Evolutionary conservation across 2,888 invertebrate genomes (phyloP), one percentile per base, ranked within the genome.

Genomic region (Antheraea yamamai): DNA sequence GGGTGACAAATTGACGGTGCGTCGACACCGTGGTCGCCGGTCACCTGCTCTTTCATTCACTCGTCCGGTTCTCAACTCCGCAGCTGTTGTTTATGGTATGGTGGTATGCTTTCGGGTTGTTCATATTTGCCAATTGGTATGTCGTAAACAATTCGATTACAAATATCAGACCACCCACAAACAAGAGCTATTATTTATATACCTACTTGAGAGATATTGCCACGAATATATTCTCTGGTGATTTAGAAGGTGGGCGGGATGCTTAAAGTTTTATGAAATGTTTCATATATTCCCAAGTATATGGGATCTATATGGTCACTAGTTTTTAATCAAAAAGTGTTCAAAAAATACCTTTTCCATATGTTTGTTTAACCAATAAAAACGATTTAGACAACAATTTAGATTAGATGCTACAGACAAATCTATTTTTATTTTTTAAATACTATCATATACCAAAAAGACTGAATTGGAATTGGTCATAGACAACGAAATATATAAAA

Each of bases 1-100:
- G 84, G 78, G 88, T 91, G 94, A 94, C 94, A 93, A 95, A 95
- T 95, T 94, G 93, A 90, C 90, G 89, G 87, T 86, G 84, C 88
- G 88, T 87, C 88, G 85, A 81, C 85, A 80, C 81, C 79, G 78
- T 70, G 73, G 80, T 79, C 84, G 23, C 68, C 68, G 73, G 30
- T 83, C 83, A 81, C 81, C 81, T 75, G 75, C 64, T 81, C 80
- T 82, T 83, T 82, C 86, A 84, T 85, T 87, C 86, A 84, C 78
- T 80, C 82, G 80, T 81, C 82, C 66, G 66, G 58, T 66, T 66
- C 66, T 16, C 66, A 16, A 30, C 4, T 26, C 66, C n/a, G 30
- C 66, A 66, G 35, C 39, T 68, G 68, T 68, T 39, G 68, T 68
- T 68, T 68, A 68, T 39, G 68, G 64, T 64, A 58, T 58, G 58